These are phyloP conservation scores for Amphipyra tragopoginis DNA, from an alignment of 2,888 invertebrate species.

Conservation along the genomic window DNA sequence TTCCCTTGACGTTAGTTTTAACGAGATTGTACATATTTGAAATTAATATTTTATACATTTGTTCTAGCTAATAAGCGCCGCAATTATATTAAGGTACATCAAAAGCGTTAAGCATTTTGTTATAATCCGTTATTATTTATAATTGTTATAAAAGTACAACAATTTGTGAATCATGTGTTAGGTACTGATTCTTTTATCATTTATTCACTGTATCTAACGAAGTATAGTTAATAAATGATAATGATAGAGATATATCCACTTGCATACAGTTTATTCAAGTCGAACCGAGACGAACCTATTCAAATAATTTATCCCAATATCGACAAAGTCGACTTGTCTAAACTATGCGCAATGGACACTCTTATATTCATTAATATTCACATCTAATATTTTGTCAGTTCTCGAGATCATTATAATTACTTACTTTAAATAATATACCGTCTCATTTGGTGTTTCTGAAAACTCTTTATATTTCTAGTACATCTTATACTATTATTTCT, in stretches of 20 bases:
- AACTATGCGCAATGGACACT: neutral
- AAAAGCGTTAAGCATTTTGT: constrained; percentile 55
- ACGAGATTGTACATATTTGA: constrained; percentile 48
- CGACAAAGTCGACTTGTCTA: neutral
- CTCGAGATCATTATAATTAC: constrained; percentile 34
- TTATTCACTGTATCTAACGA: neutral
- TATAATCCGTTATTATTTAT: constrained; percentile 13
- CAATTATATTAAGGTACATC: constrained; percentile 50
- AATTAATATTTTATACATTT: constrained; percentile 48
- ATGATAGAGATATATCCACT: neutral
- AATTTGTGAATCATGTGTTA: constrained; percentile 8
- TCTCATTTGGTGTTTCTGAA: neutral
- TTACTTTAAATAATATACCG: neutral
- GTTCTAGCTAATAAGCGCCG: constrained; percentile 52
- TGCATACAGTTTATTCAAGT: neutral
- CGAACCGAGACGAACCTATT: too few relatives aligned
- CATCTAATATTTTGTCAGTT: constrained; percentile 39
- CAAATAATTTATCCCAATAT: neutral
- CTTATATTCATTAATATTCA: neutral
- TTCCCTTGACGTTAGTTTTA: constrained; percentile 20
- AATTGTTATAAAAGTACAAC: constrained; percentile 4
- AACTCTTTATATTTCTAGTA: too few relatives aligned
- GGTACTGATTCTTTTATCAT: constrained; percentile 3
- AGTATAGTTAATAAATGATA: constrained; percentile 2
- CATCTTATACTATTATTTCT: too few relatives aligned